A percentile compares a stretch with the other conserved stretches of the same genome.
Evolutionary conservation across 2,797 vertebrate genomes (phyloP).

Genomic region (Leucoraja ocellata): DNA sequence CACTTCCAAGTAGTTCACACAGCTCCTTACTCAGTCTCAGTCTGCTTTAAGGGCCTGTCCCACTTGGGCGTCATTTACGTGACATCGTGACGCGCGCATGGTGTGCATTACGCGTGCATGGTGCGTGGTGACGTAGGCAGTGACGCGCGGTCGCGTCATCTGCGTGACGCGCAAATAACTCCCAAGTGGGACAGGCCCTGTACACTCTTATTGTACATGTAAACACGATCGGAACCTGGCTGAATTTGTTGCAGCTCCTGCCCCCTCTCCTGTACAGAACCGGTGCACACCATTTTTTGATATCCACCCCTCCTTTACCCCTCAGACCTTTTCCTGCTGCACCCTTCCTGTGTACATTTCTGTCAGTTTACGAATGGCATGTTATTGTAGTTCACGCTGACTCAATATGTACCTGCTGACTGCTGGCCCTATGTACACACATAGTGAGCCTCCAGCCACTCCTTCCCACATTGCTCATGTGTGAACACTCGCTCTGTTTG

Average conservation of each 20-base stretch:
- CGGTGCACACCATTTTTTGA: not conserved
- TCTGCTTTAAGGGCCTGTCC: not conserved
- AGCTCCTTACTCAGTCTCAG: not conserved
- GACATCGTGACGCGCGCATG: too few species aligned
- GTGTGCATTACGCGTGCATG: too few species aligned
- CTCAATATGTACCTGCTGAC: not conserved
- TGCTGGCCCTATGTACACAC: not conserved
- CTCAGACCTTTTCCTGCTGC: not conserved
- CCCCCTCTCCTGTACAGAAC: not conserved
- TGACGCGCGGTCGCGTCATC: too few species aligned
- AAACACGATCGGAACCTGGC: not conserved
- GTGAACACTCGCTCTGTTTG: not conserved
- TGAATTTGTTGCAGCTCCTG: not conserved
- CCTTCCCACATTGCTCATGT: not conserved
- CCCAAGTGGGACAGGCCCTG: too few species aligned
- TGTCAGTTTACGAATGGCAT: not conserved
- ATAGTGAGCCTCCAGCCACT: not conserved
- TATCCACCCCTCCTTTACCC: not conserved
- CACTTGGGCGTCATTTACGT: too few species aligned
- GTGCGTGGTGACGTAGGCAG: too few species aligned
- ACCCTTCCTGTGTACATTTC: not conserved
- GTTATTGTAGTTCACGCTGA: not conserved
- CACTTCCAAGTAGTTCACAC: too few species aligned
- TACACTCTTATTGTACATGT: not conserved
- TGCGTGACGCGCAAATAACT: too few species aligned